These are phyloP conservation scores for Rambutsinella grinnellia DNA, from an alignment of 2,888 invertebrate species.

Conservation along the genomic window DNA sequence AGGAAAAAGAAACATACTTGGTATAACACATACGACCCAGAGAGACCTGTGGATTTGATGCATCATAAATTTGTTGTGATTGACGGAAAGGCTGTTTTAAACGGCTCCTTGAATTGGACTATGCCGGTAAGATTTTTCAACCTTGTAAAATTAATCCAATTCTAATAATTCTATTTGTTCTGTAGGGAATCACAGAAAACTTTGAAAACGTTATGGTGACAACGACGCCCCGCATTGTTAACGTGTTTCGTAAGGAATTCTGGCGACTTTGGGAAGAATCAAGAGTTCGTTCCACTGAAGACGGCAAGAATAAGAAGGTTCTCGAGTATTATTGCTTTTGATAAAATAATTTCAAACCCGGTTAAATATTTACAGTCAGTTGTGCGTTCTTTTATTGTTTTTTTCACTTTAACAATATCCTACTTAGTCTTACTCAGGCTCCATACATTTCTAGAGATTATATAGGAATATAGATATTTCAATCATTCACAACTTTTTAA, in stretches of 20 bases:
- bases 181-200: slow-evolving; percentile 43
- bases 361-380: slow-evolving; percentile 2
- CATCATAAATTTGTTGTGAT: slow-evolving; percentile 52
- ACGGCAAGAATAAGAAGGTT: no score
- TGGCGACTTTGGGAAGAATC: slow-evolving; percentile 31
- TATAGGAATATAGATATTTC: not conserved
- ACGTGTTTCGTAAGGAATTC: slow-evolving; percentile 17
- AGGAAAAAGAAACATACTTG: slow-evolving; percentile 17
- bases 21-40: not conserved
- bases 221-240: slow-evolving; percentile 9
- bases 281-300: no score
- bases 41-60: slow-evolving; percentile 28
- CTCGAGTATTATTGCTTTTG: no score
- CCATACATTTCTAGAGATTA: not conserved
- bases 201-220: slow-evolving; percentile 47
- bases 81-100: slow-evolving; percentile 22
- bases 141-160: not conserved
- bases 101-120: slow-evolving; percentile 54
- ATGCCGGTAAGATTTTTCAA: slow-evolving; percentile 14
- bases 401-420: slow-evolving; percentile 19
- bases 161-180: not conserved
- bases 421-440: slow-evolving; percentile 3
- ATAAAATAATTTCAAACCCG: no score
- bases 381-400: slow-evolving; percentile 39
- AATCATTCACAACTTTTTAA: not conserved